A percentile compares a stretch with the other conserved stretches of the same genome.
These are phyloP conservation scores for Drosophila biarmipes DNA, from an alignment of 1,140 invertebrate species.

Conservation along the genomic window DNA sequence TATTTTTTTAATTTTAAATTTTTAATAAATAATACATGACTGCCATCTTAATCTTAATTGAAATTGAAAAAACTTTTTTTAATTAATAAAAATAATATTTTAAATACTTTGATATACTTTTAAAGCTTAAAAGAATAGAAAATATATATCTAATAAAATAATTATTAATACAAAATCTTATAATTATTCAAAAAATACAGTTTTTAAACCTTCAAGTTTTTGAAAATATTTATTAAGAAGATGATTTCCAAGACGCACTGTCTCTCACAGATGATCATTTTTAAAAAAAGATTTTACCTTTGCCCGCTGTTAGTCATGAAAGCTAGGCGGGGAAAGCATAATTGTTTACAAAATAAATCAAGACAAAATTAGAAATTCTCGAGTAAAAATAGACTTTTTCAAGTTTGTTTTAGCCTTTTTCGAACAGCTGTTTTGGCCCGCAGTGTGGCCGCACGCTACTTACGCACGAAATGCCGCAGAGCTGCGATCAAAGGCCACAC, in stretches of 20 bases:
- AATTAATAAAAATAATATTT: too few relatives aligned
- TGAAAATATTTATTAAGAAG: neutral
- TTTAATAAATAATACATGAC: too few relatives aligned
- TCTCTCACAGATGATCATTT: neutral
- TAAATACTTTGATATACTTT: too few relatives aligned
- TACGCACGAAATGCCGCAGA: neutral
- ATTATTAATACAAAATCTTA: too few relatives aligned
- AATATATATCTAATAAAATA: too few relatives aligned
- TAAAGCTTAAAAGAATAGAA: too few relatives aligned
- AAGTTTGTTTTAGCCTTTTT: neutral
- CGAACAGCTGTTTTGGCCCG: slow-evolving; percentile 12
- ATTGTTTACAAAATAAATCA: neutral
- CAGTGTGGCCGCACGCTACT: slow-evolving; percentile 15
- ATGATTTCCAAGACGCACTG: neutral
- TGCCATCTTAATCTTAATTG: too few relatives aligned
- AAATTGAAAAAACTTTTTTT: too few relatives aligned
- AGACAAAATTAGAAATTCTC: slow-evolving; percentile 1
- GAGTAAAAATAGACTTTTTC: slow-evolving; percentile 17
- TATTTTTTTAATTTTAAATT: too few relatives aligned
- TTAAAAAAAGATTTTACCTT: neutral
- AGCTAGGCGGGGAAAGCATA: neutral
- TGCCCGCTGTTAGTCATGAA: neutral
- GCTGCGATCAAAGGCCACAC: slow-evolving; percentile 13
- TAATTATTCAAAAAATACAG: too few relatives aligned
- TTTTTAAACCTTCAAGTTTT: too few relatives aligned